Conservation (phyloP, 1,140 invertebrate genomes). For the Sogatella furcifera region DNA sequence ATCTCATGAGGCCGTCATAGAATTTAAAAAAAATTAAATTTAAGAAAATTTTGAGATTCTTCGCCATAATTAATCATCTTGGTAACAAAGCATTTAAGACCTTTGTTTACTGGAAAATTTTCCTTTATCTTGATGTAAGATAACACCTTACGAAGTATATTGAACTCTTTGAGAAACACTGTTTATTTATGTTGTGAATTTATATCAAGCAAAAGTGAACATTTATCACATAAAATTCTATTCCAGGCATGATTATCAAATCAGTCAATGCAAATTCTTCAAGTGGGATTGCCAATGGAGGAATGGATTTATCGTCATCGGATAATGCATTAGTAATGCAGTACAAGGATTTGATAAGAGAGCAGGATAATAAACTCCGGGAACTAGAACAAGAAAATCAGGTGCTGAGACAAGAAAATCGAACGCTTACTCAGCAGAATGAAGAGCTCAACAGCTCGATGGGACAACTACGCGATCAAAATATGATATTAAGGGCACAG, state of each 20-base stretch:
- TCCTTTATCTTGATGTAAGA: too few species aligned
- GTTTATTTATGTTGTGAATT: neutral
- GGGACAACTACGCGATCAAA: conserved; percentile 75
- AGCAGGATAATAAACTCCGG: conserved; percentile 63
- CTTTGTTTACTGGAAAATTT: too few species aligned
- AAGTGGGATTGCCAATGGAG: conserved; percentile 37
- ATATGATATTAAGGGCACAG: conserved; percentile 73
- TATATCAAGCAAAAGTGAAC: neutral
- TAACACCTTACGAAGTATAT: too few species aligned
- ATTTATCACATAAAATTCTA: neutral
- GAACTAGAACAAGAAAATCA: conserved; percentile 13
- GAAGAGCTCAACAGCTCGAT: conserved; percentile 58
- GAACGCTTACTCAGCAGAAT: conserved; percentile 39
- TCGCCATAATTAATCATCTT: too few species aligned
- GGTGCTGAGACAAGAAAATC: conserved; percentile 11
- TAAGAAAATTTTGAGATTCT: too few species aligned
- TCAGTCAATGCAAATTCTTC: conserved; percentile 43
- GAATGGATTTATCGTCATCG: conserved; percentile 29
- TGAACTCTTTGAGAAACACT: too few species aligned
- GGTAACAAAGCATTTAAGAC: too few species aligned
- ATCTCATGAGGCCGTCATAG: too few species aligned
- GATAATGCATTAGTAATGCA: conserved; percentile 53
- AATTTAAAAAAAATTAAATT: too few species aligned
- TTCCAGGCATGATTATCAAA: conserved; percentile 40
- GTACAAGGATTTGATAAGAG: conserved; percentile 83